Conservation (phyloP, 2,888 invertebrate species). For the Tuta absoluta region DNA sequence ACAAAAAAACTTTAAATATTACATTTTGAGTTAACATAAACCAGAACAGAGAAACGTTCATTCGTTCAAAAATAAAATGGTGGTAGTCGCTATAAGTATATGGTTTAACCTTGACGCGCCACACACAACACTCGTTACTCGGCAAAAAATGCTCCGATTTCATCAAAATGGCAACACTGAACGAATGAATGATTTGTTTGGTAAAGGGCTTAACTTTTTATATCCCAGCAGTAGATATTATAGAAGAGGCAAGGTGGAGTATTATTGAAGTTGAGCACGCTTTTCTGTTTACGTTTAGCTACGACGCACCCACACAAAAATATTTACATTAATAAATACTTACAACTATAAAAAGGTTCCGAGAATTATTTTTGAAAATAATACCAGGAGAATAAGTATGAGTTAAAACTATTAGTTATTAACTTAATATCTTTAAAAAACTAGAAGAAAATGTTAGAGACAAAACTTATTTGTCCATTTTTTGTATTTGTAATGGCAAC, state of each 20-base stretch:
- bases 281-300: slow-evolving; percentile 16
- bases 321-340: not conserved
- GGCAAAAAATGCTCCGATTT: slow-evolving; percentile 10
- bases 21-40: not conserved
- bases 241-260: not conserved
- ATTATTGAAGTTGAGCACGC: slow-evolving; percentile 18
- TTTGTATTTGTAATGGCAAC: too few species aligned
- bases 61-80: slow-evolving; percentile 26
- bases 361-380: slow-evolving; percentile 5
- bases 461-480: too few species aligned
- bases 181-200: slow-evolving; percentile 27
- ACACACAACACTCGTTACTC: slow-evolving; percentile 4
- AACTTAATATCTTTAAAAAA: too few species aligned
- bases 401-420: too few species aligned
- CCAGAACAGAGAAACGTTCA: slow-evolving; percentile 18
- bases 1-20: not conserved
- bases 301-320: not conserved
- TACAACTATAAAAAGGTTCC: not conserved
- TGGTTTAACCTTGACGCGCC: slow-evolving; percentile 22
- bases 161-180: slow-evolving; percentile 21
- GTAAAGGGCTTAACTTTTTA: slow-evolving; percentile 13
- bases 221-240: not conserved
- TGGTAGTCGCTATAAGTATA: slow-evolving; percentile 17
- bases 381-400: too few species aligned
- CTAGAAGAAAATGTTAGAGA: too few species aligned